Percentiles rank a stretch among this genome's conserved stretches.
These are phyloP conservation scores for Chironomus riparius DNA, from an alignment of 2,888 invertebrate species.

Conservation along the genomic window DNA sequence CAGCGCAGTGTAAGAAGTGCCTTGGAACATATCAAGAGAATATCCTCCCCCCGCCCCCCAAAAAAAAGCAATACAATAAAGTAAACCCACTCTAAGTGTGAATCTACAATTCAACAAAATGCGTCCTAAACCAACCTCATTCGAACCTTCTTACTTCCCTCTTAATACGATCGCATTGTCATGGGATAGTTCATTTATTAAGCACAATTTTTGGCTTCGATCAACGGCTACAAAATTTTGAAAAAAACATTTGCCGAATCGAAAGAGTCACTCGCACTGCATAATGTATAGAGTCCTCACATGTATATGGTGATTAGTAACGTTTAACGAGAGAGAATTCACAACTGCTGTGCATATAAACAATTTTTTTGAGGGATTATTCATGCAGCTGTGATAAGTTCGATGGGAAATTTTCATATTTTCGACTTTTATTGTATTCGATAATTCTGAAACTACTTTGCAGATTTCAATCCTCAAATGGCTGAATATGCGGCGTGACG, in stretches of 20 bases:
- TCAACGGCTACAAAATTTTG: too few species aligned
- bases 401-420: slow-evolving; percentile 17
- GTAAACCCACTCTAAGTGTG: too few species aligned
- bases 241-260: slow-evolving; percentile 4
- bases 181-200: slow-evolving; percentile 18
- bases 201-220: background rate
- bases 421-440: background rate
- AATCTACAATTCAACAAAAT: too few species aligned
- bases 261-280: slow-evolving; percentile 19
- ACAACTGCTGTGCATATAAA: slow-evolving; percentile 21
- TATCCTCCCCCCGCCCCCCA: too few species aligned
- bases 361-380: background rate
- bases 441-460: too few species aligned
- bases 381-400: slow-evolving; percentile 27
- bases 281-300: background rate
- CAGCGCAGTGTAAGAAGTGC: too few species aligned
- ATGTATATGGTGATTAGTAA: slow-evolving; percentile 24
- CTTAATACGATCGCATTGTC: background rate
- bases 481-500: background rate
- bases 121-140: background rate
- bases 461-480: too few species aligned
- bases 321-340: background rate
- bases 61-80: too few species aligned
- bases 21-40: too few species aligned
- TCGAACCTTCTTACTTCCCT: too few species aligned